A percentile compares a stretch with the other conserved stretches of the same genome.
Conservation (phyloP, 2,888 invertebrate genomes). For the Ormyrus pomaceus region DNA sequence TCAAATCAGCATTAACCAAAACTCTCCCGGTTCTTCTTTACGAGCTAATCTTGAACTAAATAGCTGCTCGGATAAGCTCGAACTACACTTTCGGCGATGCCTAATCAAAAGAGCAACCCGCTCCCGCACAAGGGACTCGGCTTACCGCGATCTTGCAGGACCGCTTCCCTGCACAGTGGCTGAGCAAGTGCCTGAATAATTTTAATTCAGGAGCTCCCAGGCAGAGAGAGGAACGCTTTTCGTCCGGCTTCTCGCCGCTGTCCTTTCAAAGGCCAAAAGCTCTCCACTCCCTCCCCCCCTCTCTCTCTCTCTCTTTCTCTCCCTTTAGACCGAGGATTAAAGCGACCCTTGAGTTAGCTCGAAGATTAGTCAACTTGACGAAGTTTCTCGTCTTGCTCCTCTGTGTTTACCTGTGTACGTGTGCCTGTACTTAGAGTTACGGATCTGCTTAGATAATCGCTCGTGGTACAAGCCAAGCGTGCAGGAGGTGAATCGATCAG, state of each 20-base stretch:
- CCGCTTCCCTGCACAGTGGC: not conserved
- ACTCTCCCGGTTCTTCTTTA: too few species aligned
- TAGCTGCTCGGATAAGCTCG: not conserved
- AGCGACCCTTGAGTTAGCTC: constrained; percentile 45
- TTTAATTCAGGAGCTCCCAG: constrained; percentile 32
- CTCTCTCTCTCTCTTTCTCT: constrained; percentile 25
- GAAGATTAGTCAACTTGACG: constrained; percentile 55
- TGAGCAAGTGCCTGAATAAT: constrained; percentile 46
- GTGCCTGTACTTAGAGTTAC: constrained; percentile 31
- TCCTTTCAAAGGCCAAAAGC: constrained; percentile 31
- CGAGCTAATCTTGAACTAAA: too few species aligned
- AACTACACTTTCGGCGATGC: constrained; percentile 17
- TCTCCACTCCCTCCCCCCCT: not conserved
- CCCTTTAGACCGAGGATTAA: constrained; percentile 37
- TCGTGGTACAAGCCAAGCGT: not conserved
- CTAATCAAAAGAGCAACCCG: constrained; percentile 35
- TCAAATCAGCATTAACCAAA: too few species aligned
- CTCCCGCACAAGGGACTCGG: too few species aligned
- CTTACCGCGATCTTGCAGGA: too few species aligned
- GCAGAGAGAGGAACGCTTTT: not conserved
- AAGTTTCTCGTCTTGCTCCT: constrained; percentile 25
- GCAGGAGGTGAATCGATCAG: constrained; percentile 30
- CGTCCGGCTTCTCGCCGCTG: not conserved
- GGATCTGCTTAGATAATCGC: constrained; percentile 53
- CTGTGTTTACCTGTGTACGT: not conserved